Evolutionary conservation across 2,113 vertebrate genomes (phyloP), one percentile per base, ranked within the genome.

Genomic region (Calypte anna): DNA sequence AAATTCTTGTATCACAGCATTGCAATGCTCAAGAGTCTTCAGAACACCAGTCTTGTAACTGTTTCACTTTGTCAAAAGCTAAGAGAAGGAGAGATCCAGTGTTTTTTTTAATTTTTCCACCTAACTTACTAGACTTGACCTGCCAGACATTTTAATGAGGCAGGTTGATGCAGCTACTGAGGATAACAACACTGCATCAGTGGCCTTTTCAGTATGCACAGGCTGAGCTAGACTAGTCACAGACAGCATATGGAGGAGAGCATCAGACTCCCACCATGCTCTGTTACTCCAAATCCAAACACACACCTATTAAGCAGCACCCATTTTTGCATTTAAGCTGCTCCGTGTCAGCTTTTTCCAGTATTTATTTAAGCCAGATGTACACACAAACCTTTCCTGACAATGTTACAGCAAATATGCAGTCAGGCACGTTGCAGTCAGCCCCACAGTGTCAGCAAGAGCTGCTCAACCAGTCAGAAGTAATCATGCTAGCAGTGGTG

Each of bases 391-490:
- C 57, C 68, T 59, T 67, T 81, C 57, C 79, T 84, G 86, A 80
- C 68, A 48, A 4, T 43, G 31, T 30, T 67, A 27, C 15, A 73
- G 66, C 46, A 91, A 88, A 72, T 27, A 67, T 4, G 27, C 68
- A 90, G 55, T 6, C 28, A 67, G 61, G 25, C 73, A 54, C 2
- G 6, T 8, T 36, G 30, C 62, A 50, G 40, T 28, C 72, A 82
- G 46, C 55, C 57, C 19, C 46, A 43, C 31, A 2, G 40, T 3
- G 28, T 86, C 91, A 93, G 88, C 92, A 93, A 75, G 90, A 95
- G 76, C 82, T 57, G 77, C 75, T 87, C 86, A 86, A 44, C 21
- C 76, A n/a, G 58, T 51, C 88, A 46, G 48, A 77, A 83, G 31
- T 48, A 43, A 78, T 8, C 74, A 68, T 51, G 43, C 59, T 40